Conservation (phyloP, 1,140 invertebrate species). For the Macrostomum lignano region DNA sequence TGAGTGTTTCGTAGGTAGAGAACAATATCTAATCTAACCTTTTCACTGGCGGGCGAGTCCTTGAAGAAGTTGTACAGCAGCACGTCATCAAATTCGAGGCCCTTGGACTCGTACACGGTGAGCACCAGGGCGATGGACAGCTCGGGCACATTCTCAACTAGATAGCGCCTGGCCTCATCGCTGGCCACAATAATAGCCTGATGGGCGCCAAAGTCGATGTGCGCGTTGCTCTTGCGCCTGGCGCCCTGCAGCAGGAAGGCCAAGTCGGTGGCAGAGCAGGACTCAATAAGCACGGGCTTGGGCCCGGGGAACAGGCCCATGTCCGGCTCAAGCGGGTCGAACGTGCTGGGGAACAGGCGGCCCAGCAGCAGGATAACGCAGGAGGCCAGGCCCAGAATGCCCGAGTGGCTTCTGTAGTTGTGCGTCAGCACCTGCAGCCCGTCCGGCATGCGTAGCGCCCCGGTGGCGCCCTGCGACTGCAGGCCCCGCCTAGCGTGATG, state of each 20-base stretch:
- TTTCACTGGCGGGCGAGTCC: slow-evolving; percentile 17
- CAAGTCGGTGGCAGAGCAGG: slow-evolving; percentile 13
- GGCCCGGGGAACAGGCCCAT: slow-evolving; percentile 17
- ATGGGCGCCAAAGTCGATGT: slow-evolving; percentile 20
- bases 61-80: slow-evolving; percentile 20
- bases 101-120: slow-evolving; percentile 18
- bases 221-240: slow-evolving; percentile 14
- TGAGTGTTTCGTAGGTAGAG: too few species aligned
- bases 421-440: slow-evolving; percentile 16
- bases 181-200: slow-evolving; percentile 17
- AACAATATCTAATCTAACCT: too few species aligned
- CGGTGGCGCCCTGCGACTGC: slow-evolving; percentile 10
- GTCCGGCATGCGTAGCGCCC: slow-evolving; percentile 10
- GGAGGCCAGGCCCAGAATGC: slow-evolving; percentile 16
- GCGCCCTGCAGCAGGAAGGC: slow-evolving; percentile 13
- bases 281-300: slow-evolving; percentile 15
- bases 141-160: slow-evolving; percentile 14
- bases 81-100: slow-evolving; percentile 18
- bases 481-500: slow-evolving; percentile 14
- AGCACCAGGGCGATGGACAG: slow-evolving; percentile 12
- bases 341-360: slow-evolving; percentile 19
- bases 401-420: slow-evolving; percentile 18
- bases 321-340: slow-evolving; percentile 16
- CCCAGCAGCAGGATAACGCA: slow-evolving; percentile 17
- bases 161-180: slow-evolving; percentile 11